Conservation (phyloP, 2,888 invertebrate genomes). For the Augiades crinisus region DNA sequence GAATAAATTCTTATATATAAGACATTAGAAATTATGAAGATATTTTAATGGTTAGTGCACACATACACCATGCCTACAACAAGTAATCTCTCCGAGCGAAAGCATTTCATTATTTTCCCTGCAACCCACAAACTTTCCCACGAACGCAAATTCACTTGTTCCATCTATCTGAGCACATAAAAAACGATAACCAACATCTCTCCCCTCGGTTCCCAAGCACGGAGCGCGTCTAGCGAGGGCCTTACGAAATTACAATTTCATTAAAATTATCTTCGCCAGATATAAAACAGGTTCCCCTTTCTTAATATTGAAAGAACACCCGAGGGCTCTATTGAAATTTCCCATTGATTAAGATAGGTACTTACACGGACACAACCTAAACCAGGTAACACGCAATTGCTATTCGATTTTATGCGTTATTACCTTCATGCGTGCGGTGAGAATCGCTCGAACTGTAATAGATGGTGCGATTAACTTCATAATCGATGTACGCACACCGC, state of each 20-base stretch:
- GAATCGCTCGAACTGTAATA: constrained; percentile 17
- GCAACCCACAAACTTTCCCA: not conserved
- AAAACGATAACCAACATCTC: not conserved
- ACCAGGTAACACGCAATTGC: not conserved
- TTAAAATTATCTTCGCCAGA: constrained; percentile 45
- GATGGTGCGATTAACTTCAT: constrained; percentile 8
- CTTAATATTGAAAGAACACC: constrained; percentile 40
- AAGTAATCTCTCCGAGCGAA: not conserved
- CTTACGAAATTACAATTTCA: constrained; percentile 54
- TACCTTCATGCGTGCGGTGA: not conserved
- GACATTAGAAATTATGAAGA: not conserved
- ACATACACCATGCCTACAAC: not conserved
- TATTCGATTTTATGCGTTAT: not conserved
- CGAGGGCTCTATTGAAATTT: constrained; percentile 39
- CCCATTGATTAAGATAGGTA: constrained; percentile 42
- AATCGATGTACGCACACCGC: constrained; percentile 29
- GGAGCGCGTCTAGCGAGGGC: constrained; percentile 11
- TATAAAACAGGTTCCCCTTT: constrained; percentile 43
- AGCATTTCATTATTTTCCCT: no score
- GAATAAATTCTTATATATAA: not conserved
- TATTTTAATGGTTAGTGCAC: not conserved
- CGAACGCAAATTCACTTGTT: not conserved
- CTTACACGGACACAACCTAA: constrained; percentile 2
- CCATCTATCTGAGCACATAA: not conserved
- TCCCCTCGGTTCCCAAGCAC: not conserved